Evolutionary conservation across 2,888 invertebrate species (phyloP).

Genomic region (Chrysolina oricalcia): DNA sequence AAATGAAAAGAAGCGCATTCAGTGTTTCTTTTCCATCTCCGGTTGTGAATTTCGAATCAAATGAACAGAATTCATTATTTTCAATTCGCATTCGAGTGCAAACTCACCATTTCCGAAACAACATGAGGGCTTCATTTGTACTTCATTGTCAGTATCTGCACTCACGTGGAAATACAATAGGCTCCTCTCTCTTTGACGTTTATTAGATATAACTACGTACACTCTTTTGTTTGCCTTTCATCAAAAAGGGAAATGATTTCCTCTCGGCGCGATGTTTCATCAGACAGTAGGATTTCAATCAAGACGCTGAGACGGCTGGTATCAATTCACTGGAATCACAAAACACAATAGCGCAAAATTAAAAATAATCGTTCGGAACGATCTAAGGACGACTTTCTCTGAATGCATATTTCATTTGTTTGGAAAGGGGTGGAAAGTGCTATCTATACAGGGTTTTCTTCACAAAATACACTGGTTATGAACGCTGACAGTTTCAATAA

Average conservation of each 20-base stretch:
- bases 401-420: too few species aligned
- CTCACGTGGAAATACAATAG: constrained; percentile 18
- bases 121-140: constrained; percentile 15
- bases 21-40: not conserved
- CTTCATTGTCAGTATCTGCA: not conserved
- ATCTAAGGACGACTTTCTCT: too few species aligned
- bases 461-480: too few species aligned
- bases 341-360: not conserved
- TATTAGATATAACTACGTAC: not conserved
- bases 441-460: too few species aligned
- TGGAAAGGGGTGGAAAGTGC: too few species aligned
- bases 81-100: constrained; percentile 4
- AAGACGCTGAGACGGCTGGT: not conserved
- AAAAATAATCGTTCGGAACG: too few species aligned
- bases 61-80: constrained; percentile 9
- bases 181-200: constrained; percentile 8
- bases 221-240: not conserved
- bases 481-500: too few species aligned
- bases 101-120: constrained; percentile 15
- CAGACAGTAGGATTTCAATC: constrained; percentile 14
- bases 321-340: not conserved
- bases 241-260: constrained; percentile 13
- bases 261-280: constrained; percentile 8
- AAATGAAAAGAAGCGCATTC: not conserved
- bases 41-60: not conserved